phyloP scores from a whole-genome alignment of 1,140 invertebrate species.

The Diorhabda elongata region DNA sequence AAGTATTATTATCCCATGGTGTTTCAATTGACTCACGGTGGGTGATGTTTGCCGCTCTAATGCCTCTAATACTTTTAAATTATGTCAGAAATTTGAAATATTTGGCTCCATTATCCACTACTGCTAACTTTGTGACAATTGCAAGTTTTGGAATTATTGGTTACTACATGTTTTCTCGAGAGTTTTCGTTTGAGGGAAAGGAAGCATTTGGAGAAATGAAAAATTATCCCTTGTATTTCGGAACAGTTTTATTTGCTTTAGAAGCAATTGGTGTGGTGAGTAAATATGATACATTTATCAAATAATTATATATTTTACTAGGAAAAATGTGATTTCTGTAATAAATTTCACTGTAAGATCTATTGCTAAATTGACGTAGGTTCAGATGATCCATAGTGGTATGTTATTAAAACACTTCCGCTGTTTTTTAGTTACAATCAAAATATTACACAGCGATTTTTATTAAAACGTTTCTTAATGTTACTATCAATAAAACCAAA shows the following conservation, averaged over 20 bases:
- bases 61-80: constrained; percentile 68
- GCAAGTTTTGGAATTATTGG: constrained; percentile 65
- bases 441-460: no score
- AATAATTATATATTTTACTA: no score
- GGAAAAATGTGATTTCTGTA: no score
- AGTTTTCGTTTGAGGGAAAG: constrained; percentile 51
- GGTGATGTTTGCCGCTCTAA: constrained; percentile 61
- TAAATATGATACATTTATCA: not conserved
- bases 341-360: no score
- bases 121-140: constrained; percentile 66
- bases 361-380: no score
- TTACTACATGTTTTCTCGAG: constrained; percentile 60
- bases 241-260: constrained; percentile 82
- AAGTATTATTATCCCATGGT: constrained; percentile 52
- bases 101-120: constrained; percentile 67
- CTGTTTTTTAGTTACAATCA: no score
- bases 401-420: no score
- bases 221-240: constrained; percentile 67
- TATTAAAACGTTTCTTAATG: no score
- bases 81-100: constrained; percentile 69
- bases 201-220: constrained; percentile 49
- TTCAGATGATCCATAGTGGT: no score
- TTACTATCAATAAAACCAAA: no score
- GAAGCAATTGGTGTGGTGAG: constrained; percentile 67
- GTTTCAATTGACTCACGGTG: constrained; percentile 51